Evolutionary conservation across 2,113 vertebrate species (phyloP), one percentile per base, ranked within the genome.

Genomic region (Callipepla squamata): DNA sequence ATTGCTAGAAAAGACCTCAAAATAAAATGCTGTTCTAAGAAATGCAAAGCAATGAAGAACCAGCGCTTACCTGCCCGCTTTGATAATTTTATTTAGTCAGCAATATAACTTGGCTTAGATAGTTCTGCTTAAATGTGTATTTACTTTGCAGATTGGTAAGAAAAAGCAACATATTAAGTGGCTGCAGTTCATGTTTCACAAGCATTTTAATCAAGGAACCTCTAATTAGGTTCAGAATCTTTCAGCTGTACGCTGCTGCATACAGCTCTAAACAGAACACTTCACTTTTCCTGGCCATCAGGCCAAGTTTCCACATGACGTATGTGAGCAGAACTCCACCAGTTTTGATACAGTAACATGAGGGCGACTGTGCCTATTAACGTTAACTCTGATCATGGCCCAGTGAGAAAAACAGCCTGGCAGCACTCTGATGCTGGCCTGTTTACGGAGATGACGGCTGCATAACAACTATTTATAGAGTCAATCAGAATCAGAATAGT

Each of bases 271-370:
- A 13, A 12, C 17, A 58, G 45, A 16, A 32, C 25, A 67, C 2
- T 26, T 21, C 36, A 58, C 28, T 25, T 55, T 61, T 87, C 53
- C 20, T 16, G 32, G 67, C 36, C 66, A 63, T 12, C 48, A 68
- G 16, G 58, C 25, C 30, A 66, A 76, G 69, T 6, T 23, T 36
- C 22, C 22, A 7, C 0, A 0, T 36, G 25, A 19, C 19, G 2
- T 16, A 36, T 72, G 38, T 7, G 12, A 80, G n/a, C 20, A 85
- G 42, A 76, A 42, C 22, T 58, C 40, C 36, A 28, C 9, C 21
- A 15, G 8, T 42, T 58, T 18, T 36, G 53, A 76, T 38, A n/a
- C 16, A 36, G 13, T 76, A 68, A 51, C 25, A 28, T 55, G 6
- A 44, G 30, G 74, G 44, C 28, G 68, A 45, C 11, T 55, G 70